Percentiles rank a stretch among this genome's conserved stretches.
phyloP scores from a whole-genome alignment of 2,888 invertebrate genomes.

The Rhabditophanes sp. region DNA sequence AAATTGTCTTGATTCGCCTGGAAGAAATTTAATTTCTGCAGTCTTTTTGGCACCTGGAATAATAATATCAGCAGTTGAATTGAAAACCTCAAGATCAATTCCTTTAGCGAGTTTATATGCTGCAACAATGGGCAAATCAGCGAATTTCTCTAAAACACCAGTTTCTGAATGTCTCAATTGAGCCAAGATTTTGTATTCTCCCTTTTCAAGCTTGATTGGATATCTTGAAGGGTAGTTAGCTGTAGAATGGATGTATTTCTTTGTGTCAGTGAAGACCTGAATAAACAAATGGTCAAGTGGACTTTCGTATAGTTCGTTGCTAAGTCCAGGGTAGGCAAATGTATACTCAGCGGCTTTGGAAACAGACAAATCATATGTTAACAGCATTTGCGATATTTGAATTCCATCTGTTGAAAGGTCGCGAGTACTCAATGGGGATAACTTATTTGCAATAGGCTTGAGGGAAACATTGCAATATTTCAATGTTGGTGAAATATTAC shows the following conservation, averaged over 20 bases:
- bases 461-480: slow-evolving; percentile 13
- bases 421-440: slow-evolving; percentile 60
- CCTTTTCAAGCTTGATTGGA: slow-evolving; percentile 74
- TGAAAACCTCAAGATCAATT: too few species aligned
- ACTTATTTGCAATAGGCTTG: slow-evolving; percentile 65
- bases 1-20: too few species aligned
- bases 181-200: slow-evolving; percentile 71
- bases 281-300: slow-evolving; percentile 90
- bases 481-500: slow-evolving; percentile 14
- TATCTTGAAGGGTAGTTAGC: slow-evolving; percentile 77
- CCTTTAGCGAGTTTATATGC: slow-evolving; percentile 59
- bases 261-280: slow-evolving; percentile 81
- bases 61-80: too few species aligned
- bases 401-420: slow-evolving; percentile 72
- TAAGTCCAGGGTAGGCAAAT: slow-evolving; percentile 55
- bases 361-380: slow-evolving; percentile 59
- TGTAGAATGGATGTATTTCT: slow-evolving; percentile 67
- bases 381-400: slow-evolving; percentile 73
- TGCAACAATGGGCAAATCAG: slow-evolving; percentile 58
- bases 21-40: too few species aligned
- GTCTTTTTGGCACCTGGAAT: too few species aligned
- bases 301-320: slow-evolving; percentile 76
- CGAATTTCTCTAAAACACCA: slow-evolving; percentile 65
- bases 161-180: slow-evolving; percentile 78
- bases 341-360: slow-evolving; percentile 18